Evolutionary conservation across 2,888 invertebrate genomes (phyloP).

Genomic region (Plebejus anna): DNA sequence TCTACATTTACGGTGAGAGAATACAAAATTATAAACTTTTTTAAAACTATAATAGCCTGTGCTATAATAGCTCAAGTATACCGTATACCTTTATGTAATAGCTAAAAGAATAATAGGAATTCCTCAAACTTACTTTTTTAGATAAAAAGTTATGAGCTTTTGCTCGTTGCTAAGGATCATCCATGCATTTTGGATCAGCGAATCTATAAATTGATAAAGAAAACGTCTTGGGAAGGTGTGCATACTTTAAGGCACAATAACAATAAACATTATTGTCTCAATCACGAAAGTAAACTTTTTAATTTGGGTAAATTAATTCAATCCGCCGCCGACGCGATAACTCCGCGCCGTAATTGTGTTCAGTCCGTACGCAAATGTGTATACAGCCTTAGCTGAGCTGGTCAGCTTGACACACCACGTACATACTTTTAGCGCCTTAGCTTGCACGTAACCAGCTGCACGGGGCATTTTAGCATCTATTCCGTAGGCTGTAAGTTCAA

Average conservation of each 20-base stretch:
- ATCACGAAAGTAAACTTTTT: neutral
- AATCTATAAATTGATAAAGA: too few species aligned
- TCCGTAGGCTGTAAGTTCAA: conserved; percentile 36
- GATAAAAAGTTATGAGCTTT: too few species aligned
- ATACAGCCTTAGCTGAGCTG: conserved; percentile 22
- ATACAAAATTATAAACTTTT: too few species aligned
- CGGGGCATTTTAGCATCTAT: conserved; percentile 38
- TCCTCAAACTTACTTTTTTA: too few species aligned
- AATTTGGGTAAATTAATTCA: conserved; percentile 19
- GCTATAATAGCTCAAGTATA: too few species aligned
- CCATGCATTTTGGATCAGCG: too few species aligned
- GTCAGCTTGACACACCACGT: conserved; percentile 27
- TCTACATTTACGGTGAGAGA: too few species aligned
- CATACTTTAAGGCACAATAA: neutral
- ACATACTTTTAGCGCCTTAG: conserved; percentile 28
- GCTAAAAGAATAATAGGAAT: too few species aligned
- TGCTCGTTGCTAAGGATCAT: too few species aligned
- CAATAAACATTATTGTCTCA: neutral
- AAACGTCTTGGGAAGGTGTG: neutral
- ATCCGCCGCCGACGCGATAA: neutral
- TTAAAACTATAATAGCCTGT: too few species aligned
- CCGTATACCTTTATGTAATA: too few species aligned
- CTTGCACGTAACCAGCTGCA: conserved; percentile 16
- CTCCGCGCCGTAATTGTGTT: conserved; percentile 9
- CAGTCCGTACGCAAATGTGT: conserved; percentile 9